Conservation (phyloP, 2,113 vertebrate species). For the Onychostruthus taczanowskii region DNA sequence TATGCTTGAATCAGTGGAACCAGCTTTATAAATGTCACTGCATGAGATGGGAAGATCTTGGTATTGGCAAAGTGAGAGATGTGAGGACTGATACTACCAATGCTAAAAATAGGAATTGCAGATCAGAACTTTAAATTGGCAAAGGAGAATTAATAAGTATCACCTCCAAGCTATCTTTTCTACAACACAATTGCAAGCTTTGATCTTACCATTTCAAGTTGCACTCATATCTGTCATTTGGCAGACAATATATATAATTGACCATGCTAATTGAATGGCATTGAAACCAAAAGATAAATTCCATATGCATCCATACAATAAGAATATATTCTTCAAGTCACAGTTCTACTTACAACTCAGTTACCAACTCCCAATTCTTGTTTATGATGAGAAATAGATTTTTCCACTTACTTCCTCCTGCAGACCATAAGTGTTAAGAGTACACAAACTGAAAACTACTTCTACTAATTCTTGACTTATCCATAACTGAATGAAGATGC, state of each 20-base stretch:
- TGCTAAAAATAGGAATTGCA: background rate
- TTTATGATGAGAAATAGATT: background rate
- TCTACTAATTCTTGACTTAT: background rate
- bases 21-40: background rate
- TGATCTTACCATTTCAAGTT: background rate
- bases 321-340: background rate
- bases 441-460: background rate
- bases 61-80: background rate
- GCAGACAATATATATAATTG: background rate
- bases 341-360: background rate
- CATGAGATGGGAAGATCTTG: background rate
- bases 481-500: background rate
- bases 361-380: background rate
- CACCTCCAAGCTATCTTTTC: background rate
- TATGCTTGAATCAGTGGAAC: background rate
- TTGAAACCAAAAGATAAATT: background rate
- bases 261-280: background rate
- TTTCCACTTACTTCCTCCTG: background rate
- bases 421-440: background rate
- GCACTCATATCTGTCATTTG: background rate
- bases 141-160: background rate
- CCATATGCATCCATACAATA: background rate
- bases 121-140: background rate
- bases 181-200: background rate
- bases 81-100: background rate